Conservation (phyloP, 2,113 vertebrate genomes). For the Zonotrichia leucophrys region DNA sequence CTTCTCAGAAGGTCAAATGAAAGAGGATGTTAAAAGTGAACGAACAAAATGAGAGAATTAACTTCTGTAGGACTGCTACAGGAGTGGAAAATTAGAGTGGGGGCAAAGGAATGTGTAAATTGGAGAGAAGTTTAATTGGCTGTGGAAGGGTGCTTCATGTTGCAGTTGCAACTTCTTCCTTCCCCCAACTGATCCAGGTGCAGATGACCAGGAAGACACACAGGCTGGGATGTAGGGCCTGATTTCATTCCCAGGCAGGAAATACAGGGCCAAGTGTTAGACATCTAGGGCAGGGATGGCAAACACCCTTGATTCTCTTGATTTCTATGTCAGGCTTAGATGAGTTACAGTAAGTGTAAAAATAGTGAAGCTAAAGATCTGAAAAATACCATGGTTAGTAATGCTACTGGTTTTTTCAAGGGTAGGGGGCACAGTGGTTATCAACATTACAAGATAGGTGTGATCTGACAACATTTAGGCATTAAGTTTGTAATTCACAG, state of each 20-base stretch:
- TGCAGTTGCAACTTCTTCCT: neutral
- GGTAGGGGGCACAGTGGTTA: neutral
- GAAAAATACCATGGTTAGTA: neutral
- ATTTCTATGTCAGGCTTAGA: neutral
- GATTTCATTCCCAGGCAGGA: neutral
- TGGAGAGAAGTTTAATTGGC: neutral
- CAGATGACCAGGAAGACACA: neutral
- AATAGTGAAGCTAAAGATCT: neutral
- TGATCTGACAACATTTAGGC: neutral
- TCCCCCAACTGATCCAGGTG: neutral
- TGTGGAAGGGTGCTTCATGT: neutral
- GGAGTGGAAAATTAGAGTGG: neutral
- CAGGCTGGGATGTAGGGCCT: rapidly evolving
- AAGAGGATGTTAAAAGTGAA: neutral
- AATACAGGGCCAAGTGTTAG: neutral
- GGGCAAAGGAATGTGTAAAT: neutral
- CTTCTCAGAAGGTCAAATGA: neutral
- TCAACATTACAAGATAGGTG: neutral
- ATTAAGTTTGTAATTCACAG: neutral
- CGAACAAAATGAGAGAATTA: neutral
- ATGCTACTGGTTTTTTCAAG: neutral
- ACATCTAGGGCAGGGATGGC: neutral
- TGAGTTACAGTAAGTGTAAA: rapidly evolving
- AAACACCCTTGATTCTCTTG: neutral
- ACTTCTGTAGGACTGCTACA: neutral